Conservation (phyloP, 1,140 invertebrate genomes). For the Lepidostoma basale region DNA sequence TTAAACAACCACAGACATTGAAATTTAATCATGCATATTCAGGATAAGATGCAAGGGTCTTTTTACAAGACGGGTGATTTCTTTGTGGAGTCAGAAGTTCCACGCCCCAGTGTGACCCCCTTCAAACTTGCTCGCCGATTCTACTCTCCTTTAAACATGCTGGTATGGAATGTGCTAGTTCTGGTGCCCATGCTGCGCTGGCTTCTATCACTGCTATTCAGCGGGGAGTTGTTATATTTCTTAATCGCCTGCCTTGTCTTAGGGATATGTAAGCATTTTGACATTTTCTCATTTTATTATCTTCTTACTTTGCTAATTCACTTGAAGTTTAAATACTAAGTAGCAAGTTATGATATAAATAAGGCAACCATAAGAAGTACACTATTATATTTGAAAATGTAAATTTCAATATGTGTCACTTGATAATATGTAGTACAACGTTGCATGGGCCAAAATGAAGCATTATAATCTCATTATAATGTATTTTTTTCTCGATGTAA, state of each 20-base stretch:
- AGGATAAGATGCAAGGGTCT: constrained; percentile 82
- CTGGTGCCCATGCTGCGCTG: constrained; percentile 75
- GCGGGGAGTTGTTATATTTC: constrained; percentile 75
- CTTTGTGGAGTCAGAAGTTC: constrained; percentile 74
- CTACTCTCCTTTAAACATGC: constrained; percentile 74
- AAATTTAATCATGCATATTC: constrained; percentile 53
- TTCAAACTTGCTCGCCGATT: constrained; percentile 65
- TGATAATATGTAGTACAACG: too few species aligned
- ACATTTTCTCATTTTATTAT: too few species aligned
- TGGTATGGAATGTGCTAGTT: constrained; percentile 72
- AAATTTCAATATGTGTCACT: too few species aligned
- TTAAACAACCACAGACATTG: too few species aligned
- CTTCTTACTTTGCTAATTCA: too few species aligned
- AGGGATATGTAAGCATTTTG: constrained; percentile 75
- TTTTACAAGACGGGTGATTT: constrained; percentile 84
- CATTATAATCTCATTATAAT: too few species aligned
- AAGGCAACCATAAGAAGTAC: too few species aligned
- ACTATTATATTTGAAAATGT: too few species aligned
- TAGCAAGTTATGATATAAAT: too few species aligned
- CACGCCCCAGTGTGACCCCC: constrained; percentile 63
- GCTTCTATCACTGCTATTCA: constrained; percentile 70
- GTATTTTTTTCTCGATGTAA: too few species aligned
- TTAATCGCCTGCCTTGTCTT: constrained; percentile 71
- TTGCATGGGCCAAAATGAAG: too few species aligned
- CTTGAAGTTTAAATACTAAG: too few species aligned